Evolutionary conservation across 2,888 invertebrate genomes (phyloP).

Genomic region (Minunthozetes semirufus): DNA sequence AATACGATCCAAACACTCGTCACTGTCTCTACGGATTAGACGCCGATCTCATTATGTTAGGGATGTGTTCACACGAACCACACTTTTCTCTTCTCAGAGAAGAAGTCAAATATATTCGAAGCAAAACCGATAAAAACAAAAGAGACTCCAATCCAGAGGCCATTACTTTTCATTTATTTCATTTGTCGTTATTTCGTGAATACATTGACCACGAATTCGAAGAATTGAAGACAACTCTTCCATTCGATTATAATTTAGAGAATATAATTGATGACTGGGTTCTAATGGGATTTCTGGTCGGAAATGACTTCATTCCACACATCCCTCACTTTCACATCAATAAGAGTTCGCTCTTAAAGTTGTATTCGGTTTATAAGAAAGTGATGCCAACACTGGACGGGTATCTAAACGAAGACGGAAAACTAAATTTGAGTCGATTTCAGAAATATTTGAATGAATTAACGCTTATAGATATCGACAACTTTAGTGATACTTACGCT

Average conservation of each 20-base stretch:
- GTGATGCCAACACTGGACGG: constrained; percentile 79
- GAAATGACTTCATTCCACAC: constrained; percentile 96
- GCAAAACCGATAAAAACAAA: constrained; percentile 45
- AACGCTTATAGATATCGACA: constrained; percentile 46
- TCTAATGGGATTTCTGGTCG: constrained; percentile 90
- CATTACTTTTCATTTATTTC: constrained; percentile 84
- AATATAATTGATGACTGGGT: constrained; percentile 97
- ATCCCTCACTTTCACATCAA: constrained; percentile 89
- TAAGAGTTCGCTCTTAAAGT: constrained; percentile 74
- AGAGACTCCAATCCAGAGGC: constrained; percentile 66
- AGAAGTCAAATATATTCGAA: constrained; percentile 60
- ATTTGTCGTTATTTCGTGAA: constrained; percentile 82
- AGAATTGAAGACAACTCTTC: constrained; percentile 51
- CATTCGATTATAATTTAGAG: constrained; percentile 75
- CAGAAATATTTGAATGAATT: constrained; percentile 60
- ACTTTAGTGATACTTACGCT: constrained; percentile 45
- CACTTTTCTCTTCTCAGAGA: constrained; percentile 89
- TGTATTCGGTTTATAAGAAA: constrained; percentile 80
- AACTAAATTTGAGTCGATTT: constrained; percentile 71
- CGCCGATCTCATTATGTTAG: constrained; percentile 95
- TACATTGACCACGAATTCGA: constrained; percentile 85
- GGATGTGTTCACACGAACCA: constrained; percentile 88
- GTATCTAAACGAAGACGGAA: constrained; percentile 85
- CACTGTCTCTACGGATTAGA: constrained; percentile 96
- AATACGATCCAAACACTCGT: constrained; percentile 77